Evolutionary conservation across 2,797 vertebrate genomes (phyloP).

Genomic region (Carduelis carduelis): DNA sequence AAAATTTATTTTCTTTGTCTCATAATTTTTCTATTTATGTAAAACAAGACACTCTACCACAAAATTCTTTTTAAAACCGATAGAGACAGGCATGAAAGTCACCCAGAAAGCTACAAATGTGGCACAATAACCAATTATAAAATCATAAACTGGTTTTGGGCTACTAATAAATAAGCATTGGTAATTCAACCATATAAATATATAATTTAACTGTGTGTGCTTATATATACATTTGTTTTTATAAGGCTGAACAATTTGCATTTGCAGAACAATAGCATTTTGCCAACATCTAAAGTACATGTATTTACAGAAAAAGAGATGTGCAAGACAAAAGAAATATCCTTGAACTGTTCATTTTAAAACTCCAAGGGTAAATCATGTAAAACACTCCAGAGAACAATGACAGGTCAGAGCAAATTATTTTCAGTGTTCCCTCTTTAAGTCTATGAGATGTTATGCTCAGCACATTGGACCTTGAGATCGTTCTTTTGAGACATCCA

Average conservation of each 20-base stretch:
- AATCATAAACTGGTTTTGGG: background rate
- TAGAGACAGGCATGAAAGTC: background rate
- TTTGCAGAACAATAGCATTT: background rate
- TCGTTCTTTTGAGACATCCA: background rate
- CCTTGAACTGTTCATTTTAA: background rate
- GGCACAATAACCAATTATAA: background rate
- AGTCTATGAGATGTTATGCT: background rate
- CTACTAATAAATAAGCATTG: background rate
- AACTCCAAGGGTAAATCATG: background rate
- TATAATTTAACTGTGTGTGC: background rate
- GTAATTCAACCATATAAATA: background rate
- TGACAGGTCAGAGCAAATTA: background rate
- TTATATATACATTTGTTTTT: background rate
- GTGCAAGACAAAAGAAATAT: background rate
- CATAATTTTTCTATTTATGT: background rate
- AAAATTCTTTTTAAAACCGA: background rate
- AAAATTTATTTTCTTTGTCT: background rate
- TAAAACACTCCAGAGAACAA: background rate
- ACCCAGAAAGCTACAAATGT: background rate
- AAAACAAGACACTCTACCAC: background rate
- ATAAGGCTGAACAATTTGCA: background rate
- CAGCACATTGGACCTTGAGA: background rate
- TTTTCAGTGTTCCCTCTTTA: background rate
- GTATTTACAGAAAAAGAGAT: background rate
- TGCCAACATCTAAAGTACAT: background rate